phyloP scores from a whole-genome alignment of 2,888 invertebrate genomes.

The Loripinus fragilis region DNA sequence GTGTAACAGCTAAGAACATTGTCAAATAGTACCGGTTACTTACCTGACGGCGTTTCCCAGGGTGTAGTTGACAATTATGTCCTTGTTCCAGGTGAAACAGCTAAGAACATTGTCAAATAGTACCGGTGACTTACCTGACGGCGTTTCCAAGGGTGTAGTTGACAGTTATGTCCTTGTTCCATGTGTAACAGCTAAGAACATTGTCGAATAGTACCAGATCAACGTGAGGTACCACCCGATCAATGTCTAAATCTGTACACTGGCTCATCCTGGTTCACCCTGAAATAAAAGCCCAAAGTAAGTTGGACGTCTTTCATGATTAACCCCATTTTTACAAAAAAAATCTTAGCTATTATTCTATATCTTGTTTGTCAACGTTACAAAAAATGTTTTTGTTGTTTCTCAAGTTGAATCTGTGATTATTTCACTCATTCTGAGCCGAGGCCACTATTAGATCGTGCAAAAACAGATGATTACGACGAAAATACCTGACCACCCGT shows the following conservation, averaged over 20 bases:
- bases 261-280: slow-evolving; percentile 16
- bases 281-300: background rate
- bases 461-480: too few relatives aligned
- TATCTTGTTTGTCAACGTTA: background rate
- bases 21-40: slow-evolving; percentile 55
- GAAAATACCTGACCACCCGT: too few relatives aligned
- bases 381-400: background rate
- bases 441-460: too few relatives aligned
- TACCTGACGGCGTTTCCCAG: slow-evolving; percentile 48
- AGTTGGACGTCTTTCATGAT: background rate
- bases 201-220: slow-evolving; percentile 60
- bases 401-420: background rate
- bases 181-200: slow-evolving; percentile 59
- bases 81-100: slow-evolving; percentile 49
- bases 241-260: slow-evolving; percentile 59
- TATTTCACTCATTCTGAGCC: too few relatives aligned
- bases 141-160: slow-evolving; percentile 50
- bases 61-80: slow-evolving; percentile 44
- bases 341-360: background rate
- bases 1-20: slow-evolving; percentile 59
- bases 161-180: slow-evolving; percentile 48
- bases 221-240: slow-evolving; percentile 42
- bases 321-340: too few relatives aligned
- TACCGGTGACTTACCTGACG: slow-evolving; percentile 50
- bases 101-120: slow-evolving; percentile 59